Conservation (phyloP, 2,888 invertebrate genomes). For the Drosophila borborema region DNA sequence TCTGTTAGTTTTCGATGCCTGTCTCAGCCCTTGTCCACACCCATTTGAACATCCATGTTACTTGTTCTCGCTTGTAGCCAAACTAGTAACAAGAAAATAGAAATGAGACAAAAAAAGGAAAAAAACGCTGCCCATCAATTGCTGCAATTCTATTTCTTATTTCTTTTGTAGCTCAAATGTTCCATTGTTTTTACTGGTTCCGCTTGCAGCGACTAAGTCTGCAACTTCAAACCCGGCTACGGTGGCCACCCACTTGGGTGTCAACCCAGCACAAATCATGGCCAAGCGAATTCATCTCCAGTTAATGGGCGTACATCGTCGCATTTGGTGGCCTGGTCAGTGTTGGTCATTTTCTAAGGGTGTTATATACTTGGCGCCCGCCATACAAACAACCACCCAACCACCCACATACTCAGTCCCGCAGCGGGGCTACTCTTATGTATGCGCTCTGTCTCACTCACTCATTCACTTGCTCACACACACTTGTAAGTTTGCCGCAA, state of each 20-base stretch:
- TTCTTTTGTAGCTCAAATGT: slow-evolving; percentile 38
- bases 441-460: slow-evolving; percentile 50
- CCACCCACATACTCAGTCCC: slow-evolving; percentile 11
- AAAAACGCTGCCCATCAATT: slow-evolving; percentile 60
- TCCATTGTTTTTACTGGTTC: slow-evolving; percentile 77
- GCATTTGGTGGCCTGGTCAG: slow-evolving; percentile 75
- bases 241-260: slow-evolving; percentile 21
- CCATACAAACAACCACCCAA: not conserved
- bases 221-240: slow-evolving; percentile 13
- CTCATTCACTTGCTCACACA: slow-evolving; percentile 24
- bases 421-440: slow-evolving; percentile 34
- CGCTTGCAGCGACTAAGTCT: slow-evolving; percentile 34
- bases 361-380: slow-evolving; percentile 67
- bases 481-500: slow-evolving; percentile 61
- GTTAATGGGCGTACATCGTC: slow-evolving; percentile 79
- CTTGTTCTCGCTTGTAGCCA: slow-evolving; percentile 65
- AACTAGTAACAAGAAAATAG: slow-evolving; percentile 15
- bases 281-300: slow-evolving; percentile 76
- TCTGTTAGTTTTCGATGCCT: not conserved
- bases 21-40: slow-evolving; percentile 44
- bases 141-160: slow-evolving; percentile 53
- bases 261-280: slow-evolving; percentile 75
- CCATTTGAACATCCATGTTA: slow-evolving; percentile 57
- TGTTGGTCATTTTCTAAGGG: slow-evolving; percentile 79
- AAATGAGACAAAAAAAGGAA: slow-evolving; percentile 16